Evolutionary conservation across 2,113 vertebrate species (phyloP).

Genomic region (Rattus rattus): DNA sequence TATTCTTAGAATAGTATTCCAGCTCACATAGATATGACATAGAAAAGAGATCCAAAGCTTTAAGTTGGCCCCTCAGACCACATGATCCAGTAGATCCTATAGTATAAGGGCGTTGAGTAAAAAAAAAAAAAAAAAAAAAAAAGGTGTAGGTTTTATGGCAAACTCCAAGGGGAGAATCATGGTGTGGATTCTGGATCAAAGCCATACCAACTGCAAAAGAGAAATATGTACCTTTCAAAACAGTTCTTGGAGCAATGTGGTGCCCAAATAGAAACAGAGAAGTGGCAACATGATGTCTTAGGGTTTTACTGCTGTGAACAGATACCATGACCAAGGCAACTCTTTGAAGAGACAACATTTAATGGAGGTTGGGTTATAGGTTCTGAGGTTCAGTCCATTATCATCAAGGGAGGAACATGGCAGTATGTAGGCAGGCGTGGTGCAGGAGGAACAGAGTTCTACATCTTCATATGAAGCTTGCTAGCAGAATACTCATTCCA

Average conservation of each 20-base stretch:
- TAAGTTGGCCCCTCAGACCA: background rate
- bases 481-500: too few relatives aligned
- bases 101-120: too few relatives aligned
- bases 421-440: too few relatives aligned
- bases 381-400: too few relatives aligned
- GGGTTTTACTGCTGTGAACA: too few relatives aligned
- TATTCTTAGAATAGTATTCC: background rate
- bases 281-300: background rate
- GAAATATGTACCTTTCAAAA: slow-evolving; percentile 31
- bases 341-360: too few relatives aligned
- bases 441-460: too few relatives aligned
- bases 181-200: background rate
- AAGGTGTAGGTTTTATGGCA: background rate
- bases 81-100: background rate
- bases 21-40: background rate
- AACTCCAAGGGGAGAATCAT: background rate
- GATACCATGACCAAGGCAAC: too few relatives aligned
- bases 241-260: background rate
- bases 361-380: too few relatives aligned
- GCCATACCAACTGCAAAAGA: background rate
- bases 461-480: too few relatives aligned
- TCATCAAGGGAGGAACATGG: too few relatives aligned
- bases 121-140: background rate
- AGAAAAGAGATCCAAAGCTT: background rate
- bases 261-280: background rate